These are phyloP conservation scores for Ditula angustiorana DNA, from an alignment of 2,888 invertebrate species.

Conservation along the genomic window DNA sequence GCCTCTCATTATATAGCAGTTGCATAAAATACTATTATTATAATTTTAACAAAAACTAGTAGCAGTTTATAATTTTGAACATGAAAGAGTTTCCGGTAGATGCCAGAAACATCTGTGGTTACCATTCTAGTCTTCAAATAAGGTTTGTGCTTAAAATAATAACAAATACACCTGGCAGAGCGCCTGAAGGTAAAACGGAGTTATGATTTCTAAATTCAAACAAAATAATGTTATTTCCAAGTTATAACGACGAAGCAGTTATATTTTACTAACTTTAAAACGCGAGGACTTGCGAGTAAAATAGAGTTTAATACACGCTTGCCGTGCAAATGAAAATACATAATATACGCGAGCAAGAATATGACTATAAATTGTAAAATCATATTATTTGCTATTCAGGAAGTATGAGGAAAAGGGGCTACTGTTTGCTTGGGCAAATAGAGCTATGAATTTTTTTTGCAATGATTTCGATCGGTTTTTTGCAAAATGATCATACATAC, in stretches of 20 bases:
- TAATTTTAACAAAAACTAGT: too few species aligned
- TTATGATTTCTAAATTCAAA: not conserved
- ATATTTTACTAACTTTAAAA: not conserved
- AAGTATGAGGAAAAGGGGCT: too few species aligned
- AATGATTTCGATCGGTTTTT: too few species aligned
- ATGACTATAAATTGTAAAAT: too few species aligned
- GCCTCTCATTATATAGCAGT: too few species aligned
- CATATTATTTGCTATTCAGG: too few species aligned
- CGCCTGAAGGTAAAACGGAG: not conserved
- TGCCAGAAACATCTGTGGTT: constrained; percentile 1
- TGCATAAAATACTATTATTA: too few species aligned
- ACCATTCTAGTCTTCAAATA: not conserved
- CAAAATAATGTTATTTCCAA: not conserved
- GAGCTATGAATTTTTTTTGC: too few species aligned
- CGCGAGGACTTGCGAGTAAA: not conserved
- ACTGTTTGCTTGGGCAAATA: too few species aligned
- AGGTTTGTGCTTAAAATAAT: not conserved
- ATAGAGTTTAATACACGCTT: not conserved
- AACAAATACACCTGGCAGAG: constrained; percentile 2
- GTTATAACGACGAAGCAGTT: not conserved
- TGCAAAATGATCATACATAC: too few species aligned
- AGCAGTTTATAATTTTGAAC: not conserved
- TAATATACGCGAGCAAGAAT: too few species aligned
- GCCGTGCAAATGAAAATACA: not conserved
- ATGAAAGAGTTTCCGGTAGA: not conserved